Percentiles rank a stretch among this genome's conserved stretches.
These are phyloP conservation scores for Acleris holmiana DNA, from an alignment of 2,888 invertebrate species.

Conservation along the genomic window DNA sequence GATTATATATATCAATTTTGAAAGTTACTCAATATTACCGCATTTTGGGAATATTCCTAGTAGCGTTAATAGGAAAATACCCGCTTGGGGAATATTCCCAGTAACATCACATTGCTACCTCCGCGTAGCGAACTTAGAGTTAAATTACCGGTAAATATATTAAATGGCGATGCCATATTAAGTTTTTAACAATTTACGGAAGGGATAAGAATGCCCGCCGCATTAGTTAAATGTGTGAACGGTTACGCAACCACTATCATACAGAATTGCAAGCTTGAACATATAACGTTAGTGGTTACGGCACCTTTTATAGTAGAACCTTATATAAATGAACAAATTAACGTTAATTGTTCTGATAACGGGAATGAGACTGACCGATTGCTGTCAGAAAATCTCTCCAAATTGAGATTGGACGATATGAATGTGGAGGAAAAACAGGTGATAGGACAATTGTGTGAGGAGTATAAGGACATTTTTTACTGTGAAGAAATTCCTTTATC, in stretches of 20 bases:
- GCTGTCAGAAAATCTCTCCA: conserved; percentile 10
- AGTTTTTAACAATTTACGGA: conserved; percentile 33
- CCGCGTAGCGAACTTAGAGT: conserved; percentile 31
- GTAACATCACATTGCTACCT: no score
- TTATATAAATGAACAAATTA: neutral
- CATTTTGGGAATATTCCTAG: no score
- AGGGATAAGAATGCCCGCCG: conserved; percentile 34
- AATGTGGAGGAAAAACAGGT: conserved; percentile 10
- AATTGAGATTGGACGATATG: conserved; percentile 11
- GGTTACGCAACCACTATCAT: conserved; percentile 39
- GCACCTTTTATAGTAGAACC: conserved; percentile 24
- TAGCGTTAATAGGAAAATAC: no score
- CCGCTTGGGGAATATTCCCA: no score
- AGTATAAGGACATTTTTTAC: conserved; percentile 27
- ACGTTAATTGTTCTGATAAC: neutral
- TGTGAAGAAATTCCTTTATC: conserved; percentile 18
- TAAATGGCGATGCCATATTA: conserved; percentile 33
- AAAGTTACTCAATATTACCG: no score
- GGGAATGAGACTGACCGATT: neutral
- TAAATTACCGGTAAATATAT: conserved; percentile 31
- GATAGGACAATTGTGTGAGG: conserved; percentile 12
- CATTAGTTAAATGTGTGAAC: conserved; percentile 15
- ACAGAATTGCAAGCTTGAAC: conserved; percentile 30
- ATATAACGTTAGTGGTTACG: conserved; percentile 21
- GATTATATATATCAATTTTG: no score